Base-by-base conservation (phyloP, 2,797 vertebrate genomes). In the Coilia nasus region DNA sequence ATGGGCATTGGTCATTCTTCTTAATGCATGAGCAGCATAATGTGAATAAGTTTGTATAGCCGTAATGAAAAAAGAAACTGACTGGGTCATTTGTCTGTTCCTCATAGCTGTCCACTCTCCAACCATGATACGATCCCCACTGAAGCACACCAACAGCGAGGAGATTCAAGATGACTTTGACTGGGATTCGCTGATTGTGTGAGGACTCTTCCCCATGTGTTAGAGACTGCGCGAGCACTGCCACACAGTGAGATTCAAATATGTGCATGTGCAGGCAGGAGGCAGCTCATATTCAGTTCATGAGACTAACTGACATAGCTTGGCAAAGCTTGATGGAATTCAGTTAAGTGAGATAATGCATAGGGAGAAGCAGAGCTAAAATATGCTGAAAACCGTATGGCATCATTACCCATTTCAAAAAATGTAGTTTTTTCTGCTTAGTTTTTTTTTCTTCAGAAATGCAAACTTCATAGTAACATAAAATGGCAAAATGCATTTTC, bases 161-260 rank as follows among this genome's bases (percentile, higher is more conserved):
- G 98, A 99, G 95, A 95, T 99, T 92, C 97, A 97, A 2, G 98
- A 99, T 41, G 98, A 99, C 93, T 99, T 99, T 81, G 97, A 99
- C 91, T 99, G 98, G 98, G 98, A 99, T 83, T 96, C 95, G 71
- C 92, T 96, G 80, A 93, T 96, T 5, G 89, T 85, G 78, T 96
- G 90, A 94, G 82, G 75, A 83, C 50, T 31, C 3, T 64, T 23
- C 0, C 56, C 31, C 1, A 1, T 19, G 35, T 54, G 81, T 17
- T 15, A 28, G 19, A 54, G 71, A 78, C 71, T 78, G 71, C 2
- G n/a, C n/a, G n/a, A n/a, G n/a, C n/a, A n/a, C 71, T 44, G 28
- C 28, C 64, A 31, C 15, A 5, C 28, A 15, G 15, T 15, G 28
- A 41, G 31, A 15, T 44, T 78, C 35, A 78, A 21, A 0, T 3